A percentile compares a stretch with the other conserved stretches of the same genome.
phyloP scores from a whole-genome alignment of 2,113 vertebrate species.

The Gobiocypris rarus region DNA sequence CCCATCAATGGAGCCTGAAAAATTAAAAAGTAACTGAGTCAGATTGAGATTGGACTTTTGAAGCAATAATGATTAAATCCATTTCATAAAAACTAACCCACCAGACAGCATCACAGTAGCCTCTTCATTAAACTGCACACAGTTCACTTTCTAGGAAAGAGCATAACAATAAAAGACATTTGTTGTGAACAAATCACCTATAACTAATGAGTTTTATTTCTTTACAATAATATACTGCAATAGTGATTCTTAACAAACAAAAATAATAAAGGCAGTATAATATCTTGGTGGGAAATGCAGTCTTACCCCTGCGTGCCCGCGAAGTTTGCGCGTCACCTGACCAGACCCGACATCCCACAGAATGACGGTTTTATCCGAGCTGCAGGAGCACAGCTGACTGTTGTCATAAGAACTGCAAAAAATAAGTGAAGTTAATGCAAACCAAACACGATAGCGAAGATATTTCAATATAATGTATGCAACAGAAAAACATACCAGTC shows the following conservation, averaged over 20 bases:
- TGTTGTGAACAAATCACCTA: neutral
- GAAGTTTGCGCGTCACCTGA: slow-evolving; percentile 87
- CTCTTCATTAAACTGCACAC: slow-evolving; percentile 92
- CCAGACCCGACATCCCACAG: slow-evolving; percentile 92
- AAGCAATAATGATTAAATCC: neutral
- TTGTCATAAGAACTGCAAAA: slow-evolving; percentile 87
- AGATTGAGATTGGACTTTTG: neutral
- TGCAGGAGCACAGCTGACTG: slow-evolving; percentile 88
- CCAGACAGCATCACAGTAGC: slow-evolving; percentile 89
- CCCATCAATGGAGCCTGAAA: slow-evolving; percentile 88
- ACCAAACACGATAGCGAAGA: neutral
- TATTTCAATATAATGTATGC: neutral
- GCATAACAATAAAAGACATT: neutral
- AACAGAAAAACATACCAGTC: slow-evolving; percentile 77
- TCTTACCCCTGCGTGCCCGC: slow-evolving; percentile 90
- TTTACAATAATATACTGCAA: neutral
- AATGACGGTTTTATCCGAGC: slow-evolving; percentile 88
- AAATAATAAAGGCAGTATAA: neutral
- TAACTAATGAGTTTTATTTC: neutral
- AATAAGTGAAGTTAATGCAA: neutral
- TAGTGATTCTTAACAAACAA: neutral
- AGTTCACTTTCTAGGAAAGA: slow-evolving; percentile 84
- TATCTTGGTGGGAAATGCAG: slow-evolving; percentile 29
- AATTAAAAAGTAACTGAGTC: neutral
- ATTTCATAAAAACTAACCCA: slow-evolving; percentile 63